Base-by-base conservation (phyloP, 2,797 vertebrate genomes). In the Gila robusta region DNA sequence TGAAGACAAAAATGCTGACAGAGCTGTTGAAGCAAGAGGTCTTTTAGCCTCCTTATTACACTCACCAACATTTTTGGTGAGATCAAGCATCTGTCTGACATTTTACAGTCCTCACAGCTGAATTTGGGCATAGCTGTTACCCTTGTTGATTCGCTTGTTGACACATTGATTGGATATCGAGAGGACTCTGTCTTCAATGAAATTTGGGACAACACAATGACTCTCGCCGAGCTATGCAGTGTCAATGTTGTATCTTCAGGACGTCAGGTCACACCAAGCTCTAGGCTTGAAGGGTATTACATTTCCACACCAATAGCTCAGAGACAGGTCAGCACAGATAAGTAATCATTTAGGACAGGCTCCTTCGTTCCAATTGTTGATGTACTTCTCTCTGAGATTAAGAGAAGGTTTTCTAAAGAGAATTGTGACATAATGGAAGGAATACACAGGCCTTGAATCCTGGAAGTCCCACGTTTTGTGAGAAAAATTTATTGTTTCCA, bases 281-380 rank as follows among this genome's bases (percentile, higher is more conserved):
- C 79, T 67, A 64, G 67, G 47, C 73, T 87, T 56, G 83, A 87
- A 73, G 62, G 78, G 49, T 41, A 64, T 81, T 87, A 84, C 77
- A 56, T 84, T 37, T 86, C 28, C 78, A 71, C 26, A 71, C 70
- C 83, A 81, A 73, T 84, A 79, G 77, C 35, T 79, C 74, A 84
- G 41, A 84, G 73, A 41, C 39, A 26, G 59, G 23, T 26, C 59
- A 62, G n/a, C n/a, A 79, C 69, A 78, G 16, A 23, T 54, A 62
- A 84, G 52, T 52, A 67, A 72, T 5, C 66, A 84, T 37, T 23
- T 37, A 70, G 17, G 35, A 39, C 35, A 70, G 59, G n/a, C 59
- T 62, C 10, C 59, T 62, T 32, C 28, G 35, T 67, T 35, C 35
- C 67, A 37, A 1, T 70, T 26, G 10, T 67, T 67, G 64, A 67